A percentile compares a stretch with the other conserved stretches of the same genome.
These are phyloP conservation scores for Chloroclysta siterata DNA, from an alignment of 2,888 invertebrate species.

Conservation along the genomic window DNA sequence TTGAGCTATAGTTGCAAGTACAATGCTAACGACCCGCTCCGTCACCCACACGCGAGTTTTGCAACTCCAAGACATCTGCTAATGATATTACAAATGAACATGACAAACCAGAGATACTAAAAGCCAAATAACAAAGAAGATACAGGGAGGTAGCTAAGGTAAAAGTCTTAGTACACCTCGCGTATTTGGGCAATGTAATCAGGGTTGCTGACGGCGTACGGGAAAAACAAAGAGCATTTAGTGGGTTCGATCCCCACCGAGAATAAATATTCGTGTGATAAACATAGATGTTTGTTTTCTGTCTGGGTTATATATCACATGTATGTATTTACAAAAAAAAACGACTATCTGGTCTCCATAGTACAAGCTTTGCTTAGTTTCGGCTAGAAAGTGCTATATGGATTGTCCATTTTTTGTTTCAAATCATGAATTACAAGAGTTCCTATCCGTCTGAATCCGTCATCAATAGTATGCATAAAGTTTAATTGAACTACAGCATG, in stretches of 20 bases:
- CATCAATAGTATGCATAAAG: conserved; percentile 3
- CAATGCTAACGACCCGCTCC: conserved; percentile 51
- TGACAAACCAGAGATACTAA: background rate
- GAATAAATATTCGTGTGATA: no score
- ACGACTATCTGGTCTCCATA: no score
- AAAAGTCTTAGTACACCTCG: background rate
- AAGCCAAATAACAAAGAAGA: conserved; percentile 3
- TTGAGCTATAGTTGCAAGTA: conserved; percentile 38
- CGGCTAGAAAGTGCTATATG: no score
- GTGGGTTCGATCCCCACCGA: no score
- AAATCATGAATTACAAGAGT: no score
- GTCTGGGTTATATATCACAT: no score
- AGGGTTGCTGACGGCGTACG: background rate
- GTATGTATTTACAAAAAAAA: no score
- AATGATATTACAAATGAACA: conserved; percentile 17
- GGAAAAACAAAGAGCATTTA: no score
- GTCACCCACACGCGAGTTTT: conserved; percentile 43
- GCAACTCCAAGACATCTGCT: conserved; percentile 19
- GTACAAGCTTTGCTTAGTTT: no score
- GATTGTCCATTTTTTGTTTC: no score
- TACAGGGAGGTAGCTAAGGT: background rate
- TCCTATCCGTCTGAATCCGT: conserved; percentile 3
- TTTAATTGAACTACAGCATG: conserved; percentile 40
- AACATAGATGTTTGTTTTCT: no score
- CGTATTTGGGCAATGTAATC: background rate